A percentile compares a stretch with the other conserved stretches of the same genome.
These are phyloP conservation scores for Pollachius pollachius DNA, from an alignment of 2,113 vertebrate species.

Conservation along the genomic window DNA sequence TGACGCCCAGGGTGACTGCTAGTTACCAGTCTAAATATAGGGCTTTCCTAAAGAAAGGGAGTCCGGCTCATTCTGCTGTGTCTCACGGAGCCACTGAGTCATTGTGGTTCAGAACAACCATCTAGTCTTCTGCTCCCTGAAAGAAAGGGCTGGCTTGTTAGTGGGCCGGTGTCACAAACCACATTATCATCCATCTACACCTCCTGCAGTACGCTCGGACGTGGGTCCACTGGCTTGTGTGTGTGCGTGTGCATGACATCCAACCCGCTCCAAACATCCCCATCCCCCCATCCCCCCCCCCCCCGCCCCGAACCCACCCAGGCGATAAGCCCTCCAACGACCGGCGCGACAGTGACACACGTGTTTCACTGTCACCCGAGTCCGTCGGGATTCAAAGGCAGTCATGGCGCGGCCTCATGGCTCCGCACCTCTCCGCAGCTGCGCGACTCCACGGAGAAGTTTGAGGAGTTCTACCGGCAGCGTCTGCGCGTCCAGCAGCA, in stretches of 20 bases:
- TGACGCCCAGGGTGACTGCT: background rate
- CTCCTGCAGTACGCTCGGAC: too few relatives aligned
- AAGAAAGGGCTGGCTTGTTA: background rate
- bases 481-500: conserved; percentile 95
- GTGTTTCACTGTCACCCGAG: too few relatives aligned
- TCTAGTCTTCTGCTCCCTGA: background rate
- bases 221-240: too few relatives aligned
- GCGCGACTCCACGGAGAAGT: conserved; percentile 93
- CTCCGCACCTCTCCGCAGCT: conserved; percentile 65
- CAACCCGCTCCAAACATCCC: too few relatives aligned
- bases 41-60: background rate
- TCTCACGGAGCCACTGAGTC: conserved; percentile 18
- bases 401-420: too few relatives aligned
- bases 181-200: too few relatives aligned
- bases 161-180: background rate
- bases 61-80: background rate
- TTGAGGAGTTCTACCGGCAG: conserved; percentile 95
- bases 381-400: too few relatives aligned
- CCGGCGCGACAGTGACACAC: too few relatives aligned
- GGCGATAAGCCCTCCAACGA: too few relatives aligned
- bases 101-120: conserved; percentile 6
- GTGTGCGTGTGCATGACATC: too few relatives aligned
- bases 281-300: too few relatives aligned
- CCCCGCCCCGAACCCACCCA: too few relatives aligned
- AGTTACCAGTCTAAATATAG: conserved; percentile 20